A percentile compares a stretch with the other conserved stretches of the same genome.
These are phyloP conservation scores for Tyto alba DNA, from an alignment of 2,113 vertebrate species.

Conservation along the genomic window DNA sequence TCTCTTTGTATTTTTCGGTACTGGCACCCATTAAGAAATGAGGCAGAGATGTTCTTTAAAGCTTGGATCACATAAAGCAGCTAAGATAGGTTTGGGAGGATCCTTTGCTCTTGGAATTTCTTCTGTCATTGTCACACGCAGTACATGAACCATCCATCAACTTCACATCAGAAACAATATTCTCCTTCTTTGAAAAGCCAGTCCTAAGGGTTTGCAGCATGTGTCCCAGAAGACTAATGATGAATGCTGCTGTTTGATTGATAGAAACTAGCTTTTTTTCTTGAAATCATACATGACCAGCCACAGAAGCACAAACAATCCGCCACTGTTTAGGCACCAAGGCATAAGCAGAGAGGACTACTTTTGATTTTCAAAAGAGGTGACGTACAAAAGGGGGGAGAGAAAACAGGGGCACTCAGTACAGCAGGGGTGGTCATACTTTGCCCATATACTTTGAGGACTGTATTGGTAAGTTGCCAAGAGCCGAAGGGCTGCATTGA, in stretches of 20 bases:
- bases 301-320: slow-evolving; percentile 12
- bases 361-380: not conserved
- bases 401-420: not conserved
- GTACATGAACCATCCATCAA: slow-evolving; percentile 65
- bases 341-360: not conserved
- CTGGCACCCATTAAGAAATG: slow-evolving; percentile 43
- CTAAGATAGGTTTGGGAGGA: slow-evolving; percentile 36
- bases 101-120: slow-evolving; percentile 55
- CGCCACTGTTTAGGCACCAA: slow-evolving; percentile 10
- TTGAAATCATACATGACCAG: slow-evolving; percentile 9
- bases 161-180: slow-evolving; percentile 54
- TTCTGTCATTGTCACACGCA: slow-evolving; percentile 61
- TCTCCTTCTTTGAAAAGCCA: slow-evolving; percentile 52
- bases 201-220: slow-evolving; percentile 56
- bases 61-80: slow-evolving; percentile 28
- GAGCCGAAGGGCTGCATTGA: slow-evolving; percentile 43
- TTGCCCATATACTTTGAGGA: slow-evolving; percentile 42
- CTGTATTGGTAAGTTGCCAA: slow-evolving; percentile 18
- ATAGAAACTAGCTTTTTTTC: slow-evolving; percentile 43
- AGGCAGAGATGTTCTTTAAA: slow-evolving; percentile 50
- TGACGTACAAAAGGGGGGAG: not conserved
- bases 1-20: slow-evolving; percentile 29
- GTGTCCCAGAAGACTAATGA: slow-evolving; percentile 60
- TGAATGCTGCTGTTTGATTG: slow-evolving; percentile 28
- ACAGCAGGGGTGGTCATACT: slow-evolving; percentile 37